Conservation (phyloP, 2,888 invertebrate species). For the Idaea straminata region DNA sequence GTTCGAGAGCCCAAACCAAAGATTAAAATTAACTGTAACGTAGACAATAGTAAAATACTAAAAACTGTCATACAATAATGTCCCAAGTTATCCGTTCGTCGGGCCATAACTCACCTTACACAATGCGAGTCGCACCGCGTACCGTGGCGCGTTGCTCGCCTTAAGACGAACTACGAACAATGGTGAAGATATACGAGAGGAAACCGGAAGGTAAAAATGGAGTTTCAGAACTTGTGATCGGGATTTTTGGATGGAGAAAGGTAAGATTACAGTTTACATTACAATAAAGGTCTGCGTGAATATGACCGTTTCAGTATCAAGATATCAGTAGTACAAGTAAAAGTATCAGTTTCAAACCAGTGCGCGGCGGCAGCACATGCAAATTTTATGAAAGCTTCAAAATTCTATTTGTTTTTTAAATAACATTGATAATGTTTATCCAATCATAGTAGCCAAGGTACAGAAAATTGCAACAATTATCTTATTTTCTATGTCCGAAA, state of each 20-base stretch:
- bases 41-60: constrained; percentile 13
- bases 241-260: not conserved
- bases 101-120: constrained; percentile 51
- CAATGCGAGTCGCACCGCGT: constrained; percentile 50
- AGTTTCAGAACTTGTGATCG: constrained; percentile 13
- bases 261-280: not conserved
- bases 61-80: constrained; percentile 60
- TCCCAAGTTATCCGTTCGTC: constrained; percentile 49
- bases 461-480: no score
- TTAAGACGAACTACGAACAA: constrained; percentile 11
- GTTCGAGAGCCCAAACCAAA: not conserved
- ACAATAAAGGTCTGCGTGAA: not conserved
- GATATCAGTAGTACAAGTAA: no score
- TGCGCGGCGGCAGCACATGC: no score
- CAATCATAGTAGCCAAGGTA: no score
- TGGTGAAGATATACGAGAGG: constrained; percentile 20
- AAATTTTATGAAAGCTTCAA: no score
- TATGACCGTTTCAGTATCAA: no score
- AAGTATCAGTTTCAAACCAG: no score
- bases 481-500: no score
- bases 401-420: no score
- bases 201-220: constrained; percentile 23
- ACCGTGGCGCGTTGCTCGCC: constrained; percentile 22
- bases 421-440: no score
- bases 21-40: not conserved